Evolutionary conservation across 2,888 invertebrate species (phyloP).

Genomic region (Drosophila austrosaltans): DNA sequence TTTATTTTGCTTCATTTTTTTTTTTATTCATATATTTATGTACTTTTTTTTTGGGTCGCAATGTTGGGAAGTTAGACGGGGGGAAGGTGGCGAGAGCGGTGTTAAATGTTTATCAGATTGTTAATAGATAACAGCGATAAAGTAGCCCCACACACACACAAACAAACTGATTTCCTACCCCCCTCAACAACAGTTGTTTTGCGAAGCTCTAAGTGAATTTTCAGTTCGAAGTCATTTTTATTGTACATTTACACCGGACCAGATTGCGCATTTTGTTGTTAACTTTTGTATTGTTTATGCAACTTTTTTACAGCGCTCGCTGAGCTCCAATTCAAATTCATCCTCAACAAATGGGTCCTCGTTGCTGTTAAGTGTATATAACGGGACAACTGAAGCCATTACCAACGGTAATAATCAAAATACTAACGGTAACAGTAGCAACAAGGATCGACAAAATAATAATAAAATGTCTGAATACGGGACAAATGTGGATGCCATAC

Average conservation of each 20-base stretch:
- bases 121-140: conserved; percentile 61
- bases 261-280: conserved; percentile 39
- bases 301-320: conserved; percentile 71
- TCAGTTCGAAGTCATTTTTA: conserved; percentile 48
- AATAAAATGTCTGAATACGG: conserved; percentile 72
- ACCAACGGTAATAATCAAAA: conserved; percentile 53
- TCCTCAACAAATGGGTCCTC: conserved; percentile 79
- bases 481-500: conserved; percentile 79
- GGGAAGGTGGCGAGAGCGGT: conserved; percentile 10
- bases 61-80: conserved; percentile 6
- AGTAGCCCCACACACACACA: conserved; percentile 27
- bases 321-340: conserved; percentile 71
- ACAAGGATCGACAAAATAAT: conserved; percentile 53
- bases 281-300: background rate
- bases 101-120: conserved; percentile 60
- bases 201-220: conserved; percentile 32
- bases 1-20: background rate
- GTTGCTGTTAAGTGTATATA: conserved; percentile 64
- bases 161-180: background rate
- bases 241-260: conserved; percentile 52
- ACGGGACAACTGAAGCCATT: conserved; percentile 59
- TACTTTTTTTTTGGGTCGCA: conserved; percentile 12
- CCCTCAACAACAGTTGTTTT: conserved; percentile 19
- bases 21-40: background rate
- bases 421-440: conserved; percentile 46